A percentile compares a stretch with the other conserved stretches of the same genome.
Evolutionary conservation across 2,888 invertebrate genomes (phyloP).

Genomic region (Hirtodrosophila cameraria): DNA sequence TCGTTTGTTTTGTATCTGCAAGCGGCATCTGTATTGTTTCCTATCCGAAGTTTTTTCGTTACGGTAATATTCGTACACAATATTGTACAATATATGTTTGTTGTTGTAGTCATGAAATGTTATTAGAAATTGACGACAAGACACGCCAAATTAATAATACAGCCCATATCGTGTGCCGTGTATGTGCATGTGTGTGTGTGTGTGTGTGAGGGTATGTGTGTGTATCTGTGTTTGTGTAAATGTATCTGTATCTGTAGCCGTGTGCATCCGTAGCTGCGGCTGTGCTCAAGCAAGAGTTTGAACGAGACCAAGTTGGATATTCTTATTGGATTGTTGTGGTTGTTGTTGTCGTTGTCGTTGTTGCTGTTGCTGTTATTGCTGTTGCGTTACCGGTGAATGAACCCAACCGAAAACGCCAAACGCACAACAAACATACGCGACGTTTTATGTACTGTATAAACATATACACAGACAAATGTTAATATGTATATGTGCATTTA

Average conservation of each 20-base stretch:
- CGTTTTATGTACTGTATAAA: slow-evolving; percentile 11
- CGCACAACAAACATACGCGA: slow-evolving; percentile 48
- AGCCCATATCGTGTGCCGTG: slow-evolving; percentile 14
- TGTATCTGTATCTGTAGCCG: slow-evolving; percentile 21
- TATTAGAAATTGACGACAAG: slow-evolving; percentile 52
- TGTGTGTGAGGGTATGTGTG: slow-evolving; percentile 2
- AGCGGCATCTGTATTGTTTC: slow-evolving; percentile 39
- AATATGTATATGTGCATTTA: slow-evolving; percentile 9
- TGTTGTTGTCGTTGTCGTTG: slow-evolving; percentile 17
- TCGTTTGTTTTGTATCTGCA: slow-evolving; percentile 42
- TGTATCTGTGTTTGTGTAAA: background rate
- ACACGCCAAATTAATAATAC: slow-evolving; percentile 50
- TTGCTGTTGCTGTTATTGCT: slow-evolving; percentile 28
- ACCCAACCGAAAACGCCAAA: slow-evolving; percentile 54
- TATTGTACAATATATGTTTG: slow-evolving; percentile 14
- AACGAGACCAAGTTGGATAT: slow-evolving; percentile 54
- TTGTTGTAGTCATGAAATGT: slow-evolving; percentile 33
- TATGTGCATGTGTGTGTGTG: slow-evolving; percentile 1
- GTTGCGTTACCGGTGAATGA: slow-evolving; percentile 55
- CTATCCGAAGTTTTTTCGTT: slow-evolving; percentile 26
- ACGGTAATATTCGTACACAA: slow-evolving; percentile 49
- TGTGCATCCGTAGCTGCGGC: slow-evolving; percentile 38
- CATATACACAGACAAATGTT: slow-evolving; percentile 10
- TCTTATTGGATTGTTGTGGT: slow-evolving; percentile 63
- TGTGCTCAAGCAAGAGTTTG: slow-evolving; percentile 61